A percentile compares a stretch with the other conserved stretches of the same genome.
Conservation (phyloP, 2,113 vertebrate genomes). For the Cinclus mexicanus region DNA sequence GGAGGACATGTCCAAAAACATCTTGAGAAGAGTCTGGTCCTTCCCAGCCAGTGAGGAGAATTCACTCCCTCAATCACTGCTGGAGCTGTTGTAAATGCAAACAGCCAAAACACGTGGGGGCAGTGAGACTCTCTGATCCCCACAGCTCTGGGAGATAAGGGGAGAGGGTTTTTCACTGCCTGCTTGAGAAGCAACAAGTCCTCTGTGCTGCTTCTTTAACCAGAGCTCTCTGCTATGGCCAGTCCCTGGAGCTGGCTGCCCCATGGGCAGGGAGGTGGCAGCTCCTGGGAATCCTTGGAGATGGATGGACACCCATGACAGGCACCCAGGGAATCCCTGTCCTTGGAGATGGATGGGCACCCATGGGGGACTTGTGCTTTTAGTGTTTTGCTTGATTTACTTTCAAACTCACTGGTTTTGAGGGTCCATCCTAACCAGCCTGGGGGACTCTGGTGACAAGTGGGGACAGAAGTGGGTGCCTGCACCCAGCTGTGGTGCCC, state of each 20-base stretch:
- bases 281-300: not conserved
- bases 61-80: not conserved
- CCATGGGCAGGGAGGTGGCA: not conserved
- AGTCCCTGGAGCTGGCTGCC: rapidly evolving
- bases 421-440: not conserved
- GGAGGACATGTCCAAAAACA: not conserved
- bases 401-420: not conserved
- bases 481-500: not conserved
- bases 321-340: not conserved
- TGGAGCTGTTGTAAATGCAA: not conserved
- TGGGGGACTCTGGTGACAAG: rapidly evolving
- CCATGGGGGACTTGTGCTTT: not conserved
- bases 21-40: not conserved
- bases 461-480: not conserved
- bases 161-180: not conserved
- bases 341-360: not conserved
- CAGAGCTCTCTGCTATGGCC: rapidly evolving
- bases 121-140: not conserved
- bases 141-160: rapidly evolving
- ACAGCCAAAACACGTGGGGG: rapidly evolving
- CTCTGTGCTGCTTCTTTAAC: not conserved
- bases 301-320: rapidly evolving
- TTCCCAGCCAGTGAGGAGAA: rapidly evolving
- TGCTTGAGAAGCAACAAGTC: not conserved
- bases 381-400: not conserved